Evolutionary conservation across 2,113 vertebrate genomes (phyloP).

Genomic region (Pseudonaja textilis): DNA sequence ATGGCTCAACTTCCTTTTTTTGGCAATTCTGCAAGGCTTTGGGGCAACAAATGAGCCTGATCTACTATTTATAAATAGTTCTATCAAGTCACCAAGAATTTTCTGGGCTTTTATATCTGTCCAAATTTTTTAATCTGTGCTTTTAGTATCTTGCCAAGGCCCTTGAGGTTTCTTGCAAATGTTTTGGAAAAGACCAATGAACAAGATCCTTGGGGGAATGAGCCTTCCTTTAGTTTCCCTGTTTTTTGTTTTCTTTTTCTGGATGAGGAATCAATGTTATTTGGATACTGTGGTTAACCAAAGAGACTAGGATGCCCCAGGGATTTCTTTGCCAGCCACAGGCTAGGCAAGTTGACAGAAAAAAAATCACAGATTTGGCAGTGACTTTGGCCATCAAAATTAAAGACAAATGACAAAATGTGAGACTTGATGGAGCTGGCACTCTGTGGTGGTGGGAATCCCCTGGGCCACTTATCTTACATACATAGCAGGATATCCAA

Average conservation of each 20-base stretch:
- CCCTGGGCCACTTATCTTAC: not conserved
- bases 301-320: not conserved
- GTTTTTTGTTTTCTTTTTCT: not conserved
- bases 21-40: not conserved
- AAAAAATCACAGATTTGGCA: not conserved
- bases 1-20: not conserved
- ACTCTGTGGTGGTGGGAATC: not conserved
- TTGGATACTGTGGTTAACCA: not conserved
- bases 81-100: not conserved
- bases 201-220: too few species aligned
- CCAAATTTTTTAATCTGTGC: not conserved
- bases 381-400: not conserved
- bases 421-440: not conserved
- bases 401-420: not conserved
- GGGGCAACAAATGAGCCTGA: not conserved
- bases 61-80: not conserved
- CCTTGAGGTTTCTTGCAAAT: not conserved
- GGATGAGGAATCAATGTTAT: not conserved
- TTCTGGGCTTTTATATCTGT: not conserved
- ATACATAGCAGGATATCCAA: not conserved
- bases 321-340: constrained; percentile 6
- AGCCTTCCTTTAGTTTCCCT: not conserved
- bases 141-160: not conserved
- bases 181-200: not conserved
- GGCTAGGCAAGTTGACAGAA: not conserved